Evolutionary conservation across 1,140 invertebrate genomes (phyloP), one percentile per base, ranked within the genome.

Genomic region (Lerema accius): DNA sequence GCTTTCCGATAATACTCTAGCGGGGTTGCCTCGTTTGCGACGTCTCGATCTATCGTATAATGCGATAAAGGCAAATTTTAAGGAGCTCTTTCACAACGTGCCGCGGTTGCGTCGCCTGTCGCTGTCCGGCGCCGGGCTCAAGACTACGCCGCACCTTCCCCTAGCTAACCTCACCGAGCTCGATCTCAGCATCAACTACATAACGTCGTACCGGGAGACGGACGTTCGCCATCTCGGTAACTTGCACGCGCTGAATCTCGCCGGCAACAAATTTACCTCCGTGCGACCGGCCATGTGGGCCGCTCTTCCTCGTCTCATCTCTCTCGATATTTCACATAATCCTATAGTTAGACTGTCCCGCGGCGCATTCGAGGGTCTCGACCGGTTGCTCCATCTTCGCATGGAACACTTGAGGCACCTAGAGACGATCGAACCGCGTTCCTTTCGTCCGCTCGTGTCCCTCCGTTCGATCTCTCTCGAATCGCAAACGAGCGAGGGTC

Each of bases 1-100:
- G 40, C 82, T 97, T 3, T 95, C 96, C 0, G 96, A 97, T 72
- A 97, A 96, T 74, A 95, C 96, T 0, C 97, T 97, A 70, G 94
- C 94, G 0, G 95, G 95, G 35, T 85, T 97, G 1, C 93, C 93
- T n/a, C 94, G 94, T 69, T 90, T 98, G 14, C 92, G 95, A 26
- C 93, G 93, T 40, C 81, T 98, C 16, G 95, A 97, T 76, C 87
- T 98, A 0, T 95, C 95, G 3, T 92, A 93, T 23, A 98, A 97
- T 83, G 85, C 92, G 0, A 89, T 92, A 4, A 93, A 95, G 59
- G 94, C 96, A 1, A 97, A 97, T 78, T 96, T 96, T 69, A 96
- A 96, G 67, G 96, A 97, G 81, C 91, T 97, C 0, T 96, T 97
- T 62, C 94, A 96, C 69, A 96, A 96, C 77, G 92, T 96, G 5